Conservation (phyloP, 2,113 vertebrate genomes). For the Limanda limanda region DNA sequence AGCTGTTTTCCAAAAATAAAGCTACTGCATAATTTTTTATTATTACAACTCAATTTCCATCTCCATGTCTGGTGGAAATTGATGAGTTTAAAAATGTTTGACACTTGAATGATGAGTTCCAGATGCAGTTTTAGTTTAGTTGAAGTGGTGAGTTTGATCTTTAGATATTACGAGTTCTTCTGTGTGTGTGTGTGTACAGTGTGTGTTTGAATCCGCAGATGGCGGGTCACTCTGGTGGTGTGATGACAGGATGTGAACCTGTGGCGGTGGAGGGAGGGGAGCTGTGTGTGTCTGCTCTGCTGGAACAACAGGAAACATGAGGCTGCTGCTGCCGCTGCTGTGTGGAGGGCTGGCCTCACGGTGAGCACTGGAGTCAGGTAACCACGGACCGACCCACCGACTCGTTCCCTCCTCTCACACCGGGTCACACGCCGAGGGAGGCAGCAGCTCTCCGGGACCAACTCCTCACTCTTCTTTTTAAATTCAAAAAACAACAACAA, state of each 20-base stretch:
- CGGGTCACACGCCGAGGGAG: constrained; percentile 19
- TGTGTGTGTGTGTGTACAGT: no score
- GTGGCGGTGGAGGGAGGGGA: background rate
- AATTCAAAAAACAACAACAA: background rate
- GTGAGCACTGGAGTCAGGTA: constrained; percentile 75
- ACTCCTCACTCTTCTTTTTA: background rate
- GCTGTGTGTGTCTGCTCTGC: constrained; percentile 22
- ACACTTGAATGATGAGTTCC: no score
- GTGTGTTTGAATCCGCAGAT: background rate
- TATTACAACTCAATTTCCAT: no score
- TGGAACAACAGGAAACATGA: constrained; percentile 67
- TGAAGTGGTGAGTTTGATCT: no score
- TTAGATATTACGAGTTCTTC: no score
- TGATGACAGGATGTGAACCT: no score
- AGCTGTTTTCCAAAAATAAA: no score
- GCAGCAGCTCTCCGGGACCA: background rate
- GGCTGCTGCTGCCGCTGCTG: constrained; percentile 38
- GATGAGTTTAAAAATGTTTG: no score
- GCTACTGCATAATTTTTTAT: no score
- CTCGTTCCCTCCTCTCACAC: constrained; percentile 22
- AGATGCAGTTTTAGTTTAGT: no score
- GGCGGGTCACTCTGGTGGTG: background rate
- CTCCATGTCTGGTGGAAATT: no score
- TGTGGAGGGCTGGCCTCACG: constrained; percentile 60
- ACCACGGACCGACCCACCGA: constrained; percentile 36